Evolutionary conservation across 2,113 vertebrate genomes (phyloP), one percentile per base, ranked within the genome.

Genomic region (Tricholaema leucomelas): DNA sequence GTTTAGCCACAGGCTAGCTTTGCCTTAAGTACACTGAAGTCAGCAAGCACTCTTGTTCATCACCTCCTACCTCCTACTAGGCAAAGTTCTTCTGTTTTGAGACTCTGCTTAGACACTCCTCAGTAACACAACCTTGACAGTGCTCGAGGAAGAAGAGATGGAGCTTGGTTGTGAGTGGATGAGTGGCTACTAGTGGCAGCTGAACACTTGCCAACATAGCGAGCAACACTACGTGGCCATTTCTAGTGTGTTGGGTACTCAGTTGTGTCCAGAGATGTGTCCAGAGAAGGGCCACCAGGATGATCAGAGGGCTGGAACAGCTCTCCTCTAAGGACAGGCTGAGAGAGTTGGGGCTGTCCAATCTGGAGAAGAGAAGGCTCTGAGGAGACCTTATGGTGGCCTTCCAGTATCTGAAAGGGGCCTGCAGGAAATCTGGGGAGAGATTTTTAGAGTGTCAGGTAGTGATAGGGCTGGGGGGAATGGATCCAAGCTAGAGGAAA

Each of bases 1-100:
- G 69, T 95, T 92, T 96, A 96, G 89, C 93, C 85, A 89, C 92
- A 92, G 94, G 96, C 69, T 74, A 92, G 96, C 72, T 92, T 83
- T 96, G 72, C 58, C 91, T 92, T 89, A 82, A 89, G 72, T 81
- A 85, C 73, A 87, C 72, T 83, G 72, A 83, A 90, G 24, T 90
- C 91, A 94, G 93, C 69, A 27, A 89, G 3, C 67, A 10, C 38
- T 82, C 61, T 92, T 89, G 31, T 72, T 71, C 81, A 35, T 67
- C 75, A 84, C 81, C 54, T 82, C 75, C 81, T 60, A 40, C 70
- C 81, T 91, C 89, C 64, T 80, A 78, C 46, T 42, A 82, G 83
- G 93, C 64, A 69, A 64, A 82, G 72, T 70, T 73, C 74, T 91
- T 65, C 70, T 93, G 78, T 61, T 85, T 52, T 67, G 27, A 91